phyloP scores from a whole-genome alignment of 2,113 vertebrate species.

The Zosterops hypoxanthus region DNA sequence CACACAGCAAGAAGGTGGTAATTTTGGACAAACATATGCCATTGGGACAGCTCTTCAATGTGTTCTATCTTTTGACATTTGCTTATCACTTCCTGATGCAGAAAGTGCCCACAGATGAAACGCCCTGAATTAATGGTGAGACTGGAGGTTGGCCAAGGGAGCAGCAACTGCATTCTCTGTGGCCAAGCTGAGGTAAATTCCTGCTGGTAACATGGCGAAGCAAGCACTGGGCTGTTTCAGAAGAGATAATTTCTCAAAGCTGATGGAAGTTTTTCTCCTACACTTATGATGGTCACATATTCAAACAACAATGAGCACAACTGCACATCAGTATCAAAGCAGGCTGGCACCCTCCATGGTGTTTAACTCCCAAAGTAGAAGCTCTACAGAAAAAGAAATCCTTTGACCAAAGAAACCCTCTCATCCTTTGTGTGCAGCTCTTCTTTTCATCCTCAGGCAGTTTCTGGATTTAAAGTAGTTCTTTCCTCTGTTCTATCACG shows the following conservation, averaged over 20 bases:
- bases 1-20: fast-evolving
- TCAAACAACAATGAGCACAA: neutral
- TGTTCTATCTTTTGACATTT: neutral
- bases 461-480: neutral
- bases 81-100: neutral
- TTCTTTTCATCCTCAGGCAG: neutral
- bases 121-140: neutral
- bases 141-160: neutral
- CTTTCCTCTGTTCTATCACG: neutral
- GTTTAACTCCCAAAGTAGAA: neutral
- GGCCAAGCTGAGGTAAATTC: neutral
- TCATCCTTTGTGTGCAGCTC: neutral
- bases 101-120: neutral
- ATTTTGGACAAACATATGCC: neutral
- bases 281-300: fast-evolving
- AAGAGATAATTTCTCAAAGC: neutral
- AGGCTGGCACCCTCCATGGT: neutral
- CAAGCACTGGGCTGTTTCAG: neutral
- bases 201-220: neutral
- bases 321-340: neutral
- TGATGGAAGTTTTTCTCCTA: neutral
- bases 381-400: neutral
- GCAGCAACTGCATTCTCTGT: neutral
- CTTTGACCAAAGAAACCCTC: neutral
- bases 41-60: neutral